Percentiles rank a stretch among this genome's conserved stretches.
Evolutionary conservation across 2,113 vertebrate species (phyloP).

Genomic region (Tragelaphus strepsiceros): DNA sequence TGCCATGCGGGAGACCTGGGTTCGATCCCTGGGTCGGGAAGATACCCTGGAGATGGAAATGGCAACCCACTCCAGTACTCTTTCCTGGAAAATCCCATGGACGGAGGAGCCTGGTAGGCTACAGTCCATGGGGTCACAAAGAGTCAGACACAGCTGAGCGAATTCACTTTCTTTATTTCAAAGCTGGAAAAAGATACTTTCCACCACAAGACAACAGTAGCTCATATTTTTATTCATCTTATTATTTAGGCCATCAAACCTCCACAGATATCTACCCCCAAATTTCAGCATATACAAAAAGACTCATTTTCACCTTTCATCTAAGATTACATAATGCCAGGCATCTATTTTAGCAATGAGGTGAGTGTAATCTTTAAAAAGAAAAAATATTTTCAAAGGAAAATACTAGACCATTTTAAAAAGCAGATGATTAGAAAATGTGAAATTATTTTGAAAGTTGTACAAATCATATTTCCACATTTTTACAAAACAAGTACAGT

Average conservation of each 20-base stretch:
- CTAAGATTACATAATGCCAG: not conserved
- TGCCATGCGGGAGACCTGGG: not conserved
- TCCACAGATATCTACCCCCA: not conserved
- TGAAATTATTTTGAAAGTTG: not conserved
- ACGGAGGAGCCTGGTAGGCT: not conserved
- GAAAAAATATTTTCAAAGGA: not conserved
- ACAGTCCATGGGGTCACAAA: not conserved
- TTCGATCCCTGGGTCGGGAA: not conserved
- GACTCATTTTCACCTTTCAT: constrained; percentile 1
- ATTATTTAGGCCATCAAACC: not conserved
- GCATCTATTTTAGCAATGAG: not conserved
- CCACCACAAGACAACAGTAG: not conserved
- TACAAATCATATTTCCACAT: not conserved
- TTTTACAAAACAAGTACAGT: not conserved
- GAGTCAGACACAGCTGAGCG: accelerated
- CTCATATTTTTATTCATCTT: constrained; percentile 7
- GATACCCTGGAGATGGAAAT: not conserved
- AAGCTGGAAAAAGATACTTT: not conserved
- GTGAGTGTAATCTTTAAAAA: not conserved
- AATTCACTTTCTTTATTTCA: not conserved
- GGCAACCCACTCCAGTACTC: not conserved
- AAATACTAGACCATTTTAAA: not conserved
- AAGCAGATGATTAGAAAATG: constrained; percentile 7
- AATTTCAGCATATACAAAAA: not conserved
- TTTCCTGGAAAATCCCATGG: not conserved